Evolutionary conservation across 2,888 invertebrate genomes (phyloP), one percentile per base, ranked within the genome.

Genomic region (Altica lythri): DNA sequence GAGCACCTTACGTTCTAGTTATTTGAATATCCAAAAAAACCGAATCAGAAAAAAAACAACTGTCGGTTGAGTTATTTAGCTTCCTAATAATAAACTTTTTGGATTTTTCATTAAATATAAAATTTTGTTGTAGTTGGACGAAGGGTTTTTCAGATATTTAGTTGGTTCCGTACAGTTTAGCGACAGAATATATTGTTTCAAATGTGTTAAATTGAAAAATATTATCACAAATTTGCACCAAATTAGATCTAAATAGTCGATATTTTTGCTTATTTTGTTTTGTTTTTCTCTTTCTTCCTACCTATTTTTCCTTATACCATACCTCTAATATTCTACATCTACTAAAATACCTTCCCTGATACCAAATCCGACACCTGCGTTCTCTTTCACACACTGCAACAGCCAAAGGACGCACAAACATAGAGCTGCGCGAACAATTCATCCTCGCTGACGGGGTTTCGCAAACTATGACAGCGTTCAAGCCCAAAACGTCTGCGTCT

Each of bases 321-420:
- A 29, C 38, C 27, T 42, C 44, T 35, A 18, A 42, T 30, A n/a
- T 12, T 13, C n/a, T n/a, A n/a, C n/a, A n/a, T n/a, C n/a, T n/a
- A n/a, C n/a, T n/a, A 42, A 42, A 10, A 10, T 14, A 17, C 17
- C 43, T 43, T 10, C 19, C 30, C 8, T 14, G 37, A 32, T 30
- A 35, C 27, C 13, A 25, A 46, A 35, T 30, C 47, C 35, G 22
- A 22, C 34, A 29, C 34, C 27, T 42, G 45, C 46, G 38, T 22
- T 30, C 29, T 49, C 35, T 47, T 43, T 49, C 54, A 35, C 45
- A 42, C 44, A 30, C 51, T 43, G 44, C 55, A 59, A 68, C 81
- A 97, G 97, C 97, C 83, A 96, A 97, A 85, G 98, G 98, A 83
- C 92, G 98, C 82, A 97, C 97, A 80, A 99, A 99, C 86, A 92